Evolutionary conservation across 1,140 invertebrate genomes (phyloP).

Genomic region (Ganaspis sp.): DNA sequence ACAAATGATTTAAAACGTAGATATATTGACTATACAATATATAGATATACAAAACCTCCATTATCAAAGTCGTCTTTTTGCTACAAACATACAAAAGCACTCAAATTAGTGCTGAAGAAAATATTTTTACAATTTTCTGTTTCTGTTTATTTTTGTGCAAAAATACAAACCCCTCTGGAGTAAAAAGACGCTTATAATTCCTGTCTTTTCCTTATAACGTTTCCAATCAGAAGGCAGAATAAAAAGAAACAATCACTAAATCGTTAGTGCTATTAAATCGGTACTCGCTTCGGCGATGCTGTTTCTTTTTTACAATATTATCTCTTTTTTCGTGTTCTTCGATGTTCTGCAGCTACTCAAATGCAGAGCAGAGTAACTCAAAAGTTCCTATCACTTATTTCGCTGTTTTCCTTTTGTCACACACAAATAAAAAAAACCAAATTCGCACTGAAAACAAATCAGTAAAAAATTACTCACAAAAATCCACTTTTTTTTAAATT

Average conservation of each 20-base stretch:
- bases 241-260: not conserved
- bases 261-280: not conserved
- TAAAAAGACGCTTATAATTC: not conserved
- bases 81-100: not conserved
- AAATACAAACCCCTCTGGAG: not conserved
- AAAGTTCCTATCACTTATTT: not conserved
- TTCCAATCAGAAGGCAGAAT: not conserved
- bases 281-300: conserved; percentile 18
- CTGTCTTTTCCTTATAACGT: not conserved
- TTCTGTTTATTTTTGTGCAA: not conserved
- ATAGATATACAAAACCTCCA: not conserved
- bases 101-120: not conserved
- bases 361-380: not conserved
- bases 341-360: not conserved
- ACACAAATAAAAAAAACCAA: no score
- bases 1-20: no score
- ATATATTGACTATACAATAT: not conserved
- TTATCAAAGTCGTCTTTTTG: not conserved
- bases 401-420: not conserved
- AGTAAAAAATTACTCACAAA: no score
- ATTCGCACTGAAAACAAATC: no score
- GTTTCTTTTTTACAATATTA: conserved; percentile 11
- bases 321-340: not conserved
- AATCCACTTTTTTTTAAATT: no score
- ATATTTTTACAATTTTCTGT: conserved; percentile 5